Base-by-base conservation (phyloP, 2,888 invertebrate species). In the Cerceris ruficornis region DNA sequence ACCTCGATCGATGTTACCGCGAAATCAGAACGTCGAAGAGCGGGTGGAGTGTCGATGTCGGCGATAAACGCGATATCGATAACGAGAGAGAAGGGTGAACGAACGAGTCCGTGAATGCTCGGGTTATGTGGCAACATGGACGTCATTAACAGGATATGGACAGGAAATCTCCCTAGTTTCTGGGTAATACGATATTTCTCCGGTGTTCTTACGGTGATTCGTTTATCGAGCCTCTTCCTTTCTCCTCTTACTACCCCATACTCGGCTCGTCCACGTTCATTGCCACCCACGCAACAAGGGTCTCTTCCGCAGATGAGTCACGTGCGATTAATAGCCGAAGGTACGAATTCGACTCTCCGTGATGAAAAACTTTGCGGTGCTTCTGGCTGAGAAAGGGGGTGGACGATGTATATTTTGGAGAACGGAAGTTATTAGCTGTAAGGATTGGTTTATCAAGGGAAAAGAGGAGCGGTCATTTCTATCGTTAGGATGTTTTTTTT, bases 11-110 rank as follows among this genome's bases (percentile, higher is more conserved):
- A 75, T 69, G 71, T 71, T 72, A 79, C 69, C 72, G 11, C 80
- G 75, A 80, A 80, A 80, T 79, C 79, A 54, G 70, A 13, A 17
- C 54, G 46, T 9, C 7, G 6, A n/a, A 61, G 64, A 72, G 67
- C 42, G 72, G 60, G 49, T 49, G 59, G 8, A 65, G 73, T 82
- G 72, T 85, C 78, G 85, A 83, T 76, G 74, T 72, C 70, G 17
- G 17, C 68, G 83, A 84, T 84, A 82, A 28, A 82, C 76, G 69
- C 58, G 74, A 75, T 80, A 80, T 77, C 82, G 84, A 82, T 84
- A 77, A 81, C 73, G 64, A 71, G 65, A 60, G 71, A 43, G 58
- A 13, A 42, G 68, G 72, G 72, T 62, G 77, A 68, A 71, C 15
- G 80, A 67, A 65, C 52, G 69, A 8, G 62, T 54, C 55, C 67